A percentile compares a stretch with the other conserved stretches of the same genome.
These are phyloP conservation scores for Rhagoletis zephyria DNA, from an alignment of 1,140 invertebrate species.

Conservation along the genomic window DNA sequence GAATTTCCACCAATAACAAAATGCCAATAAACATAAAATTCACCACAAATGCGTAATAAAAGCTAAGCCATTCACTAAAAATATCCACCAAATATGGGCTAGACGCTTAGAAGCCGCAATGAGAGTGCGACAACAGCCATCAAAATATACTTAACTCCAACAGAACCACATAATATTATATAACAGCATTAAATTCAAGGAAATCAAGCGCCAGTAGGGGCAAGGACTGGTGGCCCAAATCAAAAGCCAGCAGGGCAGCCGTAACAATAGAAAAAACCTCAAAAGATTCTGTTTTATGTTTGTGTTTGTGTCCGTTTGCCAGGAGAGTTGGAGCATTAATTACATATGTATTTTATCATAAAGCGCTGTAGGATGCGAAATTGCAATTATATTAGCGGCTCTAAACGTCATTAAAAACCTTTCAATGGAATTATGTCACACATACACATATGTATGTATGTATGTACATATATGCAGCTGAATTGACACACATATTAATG, in stretches of 20 bases:
- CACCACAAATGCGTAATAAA: conserved; percentile 19
- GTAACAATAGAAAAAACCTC: too few relatives aligned
- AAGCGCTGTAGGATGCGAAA: not conserved
- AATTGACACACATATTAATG: not conserved
- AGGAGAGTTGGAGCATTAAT: not conserved
- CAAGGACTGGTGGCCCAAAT: not conserved
- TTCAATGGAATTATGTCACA: not conserved
- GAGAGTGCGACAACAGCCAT: conserved; percentile 9
- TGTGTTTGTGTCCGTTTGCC: not conserved
- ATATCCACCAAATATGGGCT: not conserved
- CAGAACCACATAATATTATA: conserved; percentile 23
- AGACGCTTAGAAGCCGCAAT: not conserved
- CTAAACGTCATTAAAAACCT: conserved; percentile 11
- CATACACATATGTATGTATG: not conserved
- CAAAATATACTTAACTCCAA: not conserved
- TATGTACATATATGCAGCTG: too few relatives aligned
- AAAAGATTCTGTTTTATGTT: too few relatives aligned
- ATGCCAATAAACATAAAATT: conserved; percentile 33
- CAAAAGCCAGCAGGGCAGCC: too few relatives aligned
- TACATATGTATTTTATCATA: not conserved
- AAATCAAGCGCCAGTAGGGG: not conserved
- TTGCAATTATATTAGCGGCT: not conserved
- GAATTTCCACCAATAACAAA: too few relatives aligned
- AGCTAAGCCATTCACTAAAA: not conserved
- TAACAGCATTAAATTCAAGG: conserved; percentile 18